Evolutionary conservation across 2,888 invertebrate genomes (phyloP), one percentile per base, ranked within the genome.

Genomic region (Andrena marginata): DNA sequence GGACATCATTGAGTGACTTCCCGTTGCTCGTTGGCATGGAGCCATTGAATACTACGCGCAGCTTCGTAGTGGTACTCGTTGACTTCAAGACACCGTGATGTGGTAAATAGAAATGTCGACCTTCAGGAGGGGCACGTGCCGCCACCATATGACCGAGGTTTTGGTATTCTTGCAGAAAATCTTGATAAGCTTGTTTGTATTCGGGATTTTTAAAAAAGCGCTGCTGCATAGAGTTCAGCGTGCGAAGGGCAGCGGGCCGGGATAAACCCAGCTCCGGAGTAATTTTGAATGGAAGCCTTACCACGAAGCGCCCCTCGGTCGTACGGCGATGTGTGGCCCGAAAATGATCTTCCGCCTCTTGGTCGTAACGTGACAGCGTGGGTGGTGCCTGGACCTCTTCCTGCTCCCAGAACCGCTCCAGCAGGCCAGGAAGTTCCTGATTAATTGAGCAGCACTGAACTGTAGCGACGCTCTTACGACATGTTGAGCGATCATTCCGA

Each of bases 41-140:
- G 2, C 70, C 70, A 20, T 71, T 60, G 16, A 71, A 71, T 10
- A 71, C 70, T 2, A 59, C 26, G 1, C 70, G 16, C 2, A 70
- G 16, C n/a, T 70, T 70, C 0, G 48, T 60, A 7, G 70, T 60
- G 2, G 70, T 13, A 29, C 60, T 60, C 13, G 20, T n/a, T 0
- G 23, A n/a, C 2, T 20, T 33, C 23, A 59, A 20, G 0, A 70
- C 70, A 0, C 70, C 70, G 7, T 70, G 70, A 29, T 70, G 60
- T 1, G 70, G 70, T 5, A 69, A 35, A 7, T 33, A 69, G 23
- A 23, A 23, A 4, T 10, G 35, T 10, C 2, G 13, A 1, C 13
- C 20, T 6, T 31, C 31, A 5, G 20, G 6, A 0, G 31, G 31
- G 0, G 10, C 7, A 2, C 8, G 20, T 29, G 3, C 4, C 7